These are phyloP conservation scores for Subacronicta megacephala DNA, from an alignment of 2,888 invertebrate species.

Conservation along the genomic window DNA sequence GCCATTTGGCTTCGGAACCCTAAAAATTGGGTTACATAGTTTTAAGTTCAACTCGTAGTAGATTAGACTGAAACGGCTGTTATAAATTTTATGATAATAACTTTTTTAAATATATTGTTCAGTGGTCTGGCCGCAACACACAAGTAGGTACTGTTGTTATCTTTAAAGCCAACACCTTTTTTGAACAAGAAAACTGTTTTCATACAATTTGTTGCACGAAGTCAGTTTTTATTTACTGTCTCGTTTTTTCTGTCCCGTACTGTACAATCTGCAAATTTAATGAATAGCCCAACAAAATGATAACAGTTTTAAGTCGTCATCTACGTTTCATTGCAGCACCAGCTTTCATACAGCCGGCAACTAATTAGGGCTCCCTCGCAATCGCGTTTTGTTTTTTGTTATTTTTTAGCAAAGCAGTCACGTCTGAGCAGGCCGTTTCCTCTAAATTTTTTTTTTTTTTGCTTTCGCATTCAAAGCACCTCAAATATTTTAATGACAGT, in stretches of 20 bases:
- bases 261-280: slow-evolving; percentile 18
- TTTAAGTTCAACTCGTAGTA: too few species aligned
- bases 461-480: slow-evolving; percentile 55
- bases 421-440: slow-evolving; percentile 61
- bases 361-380: slow-evolving; percentile 69
- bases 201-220: too few species aligned
- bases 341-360: slow-evolving; percentile 56
- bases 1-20: too few species aligned
- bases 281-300: slow-evolving; percentile 56
- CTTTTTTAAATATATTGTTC: too few species aligned
- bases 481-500: slow-evolving; percentile 49
- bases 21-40: too few species aligned
- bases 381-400: slow-evolving; percentile 66
- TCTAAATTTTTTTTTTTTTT: slow-evolving; percentile 64
- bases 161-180: slow-evolving; percentile 13
- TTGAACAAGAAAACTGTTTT: slow-evolving; percentile 7
- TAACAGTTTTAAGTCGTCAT: slow-evolving; percentile 58
- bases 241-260: slow-evolving; percentile 2
- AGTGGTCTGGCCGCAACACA: too few species aligned
- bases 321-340: slow-evolving; percentile 50
- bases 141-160: too few species aligned
- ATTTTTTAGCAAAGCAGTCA: slow-evolving; percentile 70
- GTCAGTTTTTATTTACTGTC: background rate
- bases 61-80: too few species aligned
- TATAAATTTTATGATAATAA: too few species aligned